These are phyloP conservation scores for Lates japonicus DNA, from an alignment of 2,797 vertebrate genomes.

Conservation along the genomic window DNA sequence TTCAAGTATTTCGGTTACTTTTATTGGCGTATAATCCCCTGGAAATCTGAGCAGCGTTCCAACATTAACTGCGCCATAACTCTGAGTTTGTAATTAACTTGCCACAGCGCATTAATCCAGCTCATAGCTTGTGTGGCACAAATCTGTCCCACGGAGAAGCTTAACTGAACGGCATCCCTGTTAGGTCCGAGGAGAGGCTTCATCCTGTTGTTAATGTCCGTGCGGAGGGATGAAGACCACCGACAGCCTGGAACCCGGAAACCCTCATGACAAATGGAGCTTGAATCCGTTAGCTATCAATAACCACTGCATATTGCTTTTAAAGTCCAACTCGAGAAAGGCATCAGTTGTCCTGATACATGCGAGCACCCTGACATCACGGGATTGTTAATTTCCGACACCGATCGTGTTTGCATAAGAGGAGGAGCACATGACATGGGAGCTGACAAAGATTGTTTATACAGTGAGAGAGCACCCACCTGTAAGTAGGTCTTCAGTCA, in stretches of 20 bases:
- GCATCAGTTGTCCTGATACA: constrained; percentile 56
- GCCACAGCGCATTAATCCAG: constrained; percentile 28
- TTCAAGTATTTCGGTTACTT: constrained; percentile 85
- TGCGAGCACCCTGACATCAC: constrained; percentile 84
- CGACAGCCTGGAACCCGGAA: constrained; percentile 11
- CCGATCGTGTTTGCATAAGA: constrained; percentile 48
- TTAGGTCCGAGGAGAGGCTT: constrained; percentile 44
- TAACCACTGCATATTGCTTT: background rate
- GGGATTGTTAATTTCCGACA: constrained; percentile 86
- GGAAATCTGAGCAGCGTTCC: constrained; percentile 90
- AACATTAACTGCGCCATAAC: constrained; percentile 88
- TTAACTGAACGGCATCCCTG: constrained; percentile 60
- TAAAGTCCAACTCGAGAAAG: background rate
- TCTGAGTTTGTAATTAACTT: background rate
- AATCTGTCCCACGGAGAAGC: constrained; percentile 54
- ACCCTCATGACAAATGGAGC: constrained; percentile 32
- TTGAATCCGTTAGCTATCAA: constrained; percentile 13
- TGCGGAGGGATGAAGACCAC: constrained; percentile 36
- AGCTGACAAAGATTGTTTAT: constrained; percentile 16
- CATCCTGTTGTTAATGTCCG: constrained; percentile 39
- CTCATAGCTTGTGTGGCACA: constrained; percentile 51
- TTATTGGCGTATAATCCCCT: constrained; percentile 86
- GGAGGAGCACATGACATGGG: constrained; percentile 55
- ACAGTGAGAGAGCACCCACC: background rate
- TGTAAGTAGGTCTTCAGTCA: background rate